phyloP scores from a whole-genome alignment of 2,888 invertebrate species.

The Aphidius colemani region DNA sequence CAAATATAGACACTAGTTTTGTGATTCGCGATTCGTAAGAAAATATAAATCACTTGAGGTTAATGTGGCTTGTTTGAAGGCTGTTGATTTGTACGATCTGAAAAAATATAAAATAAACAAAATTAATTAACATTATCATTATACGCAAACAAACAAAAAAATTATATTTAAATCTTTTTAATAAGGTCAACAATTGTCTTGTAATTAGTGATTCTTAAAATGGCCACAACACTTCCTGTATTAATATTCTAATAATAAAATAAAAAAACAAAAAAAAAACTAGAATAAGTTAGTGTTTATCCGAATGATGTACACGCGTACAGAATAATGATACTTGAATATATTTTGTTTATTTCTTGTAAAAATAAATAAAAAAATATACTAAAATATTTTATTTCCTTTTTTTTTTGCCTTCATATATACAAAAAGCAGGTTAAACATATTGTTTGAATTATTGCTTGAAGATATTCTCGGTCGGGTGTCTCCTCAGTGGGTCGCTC shows the following conservation, averaged over 20 bases:
- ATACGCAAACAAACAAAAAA: conserved; percentile 1
- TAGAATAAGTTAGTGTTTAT: too few relatives aligned
- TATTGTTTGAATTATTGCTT: conserved; percentile 10
- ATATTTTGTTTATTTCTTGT: not conserved
- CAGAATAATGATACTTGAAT: not conserved
- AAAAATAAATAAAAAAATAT: not conserved
- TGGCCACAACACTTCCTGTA: too few relatives aligned
- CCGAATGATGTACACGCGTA: too few relatives aligned
- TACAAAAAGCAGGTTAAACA: not conserved
- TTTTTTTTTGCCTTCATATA: not conserved
- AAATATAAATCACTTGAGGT: conserved; percentile 62
- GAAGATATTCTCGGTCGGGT: conserved; percentile 6
- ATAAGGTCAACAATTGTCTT: not conserved
- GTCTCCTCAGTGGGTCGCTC: conserved; percentile 8
- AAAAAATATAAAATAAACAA: conserved; percentile 42
- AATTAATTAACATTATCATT: not conserved
- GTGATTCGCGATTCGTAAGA: conserved; percentile 56
- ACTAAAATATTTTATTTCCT: not conserved
- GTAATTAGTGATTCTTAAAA: not conserved
- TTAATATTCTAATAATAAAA: too few relatives aligned
- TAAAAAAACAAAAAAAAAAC: too few relatives aligned
- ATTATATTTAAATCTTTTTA: not conserved
- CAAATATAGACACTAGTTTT: conserved; percentile 57
- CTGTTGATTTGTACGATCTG: conserved; percentile 62
- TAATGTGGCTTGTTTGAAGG: conserved; percentile 61